Percentiles rank a stretch among this genome's conserved stretches.
Evolutionary conservation across 2,113 vertebrate genomes (phyloP).

Genomic region (Lophochroa leadbeateri): DNA sequence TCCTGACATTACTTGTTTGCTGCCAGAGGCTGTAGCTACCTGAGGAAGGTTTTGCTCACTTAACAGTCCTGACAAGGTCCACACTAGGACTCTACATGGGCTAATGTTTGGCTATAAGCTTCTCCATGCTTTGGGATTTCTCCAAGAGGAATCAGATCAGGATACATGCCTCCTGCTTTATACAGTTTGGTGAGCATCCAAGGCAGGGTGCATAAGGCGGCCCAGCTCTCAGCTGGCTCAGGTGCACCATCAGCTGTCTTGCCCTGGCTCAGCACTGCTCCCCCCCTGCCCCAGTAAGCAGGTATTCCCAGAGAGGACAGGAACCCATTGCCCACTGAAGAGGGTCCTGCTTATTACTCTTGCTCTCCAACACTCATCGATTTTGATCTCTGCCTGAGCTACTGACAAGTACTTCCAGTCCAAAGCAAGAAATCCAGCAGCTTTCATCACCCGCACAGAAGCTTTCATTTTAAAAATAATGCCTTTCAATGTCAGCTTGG

Average conservation of each 20-base stretch:
- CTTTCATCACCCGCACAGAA: constrained; percentile 54
- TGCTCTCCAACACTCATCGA: neutral
- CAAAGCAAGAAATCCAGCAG: constrained; percentile 64
- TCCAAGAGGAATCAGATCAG: neutral
- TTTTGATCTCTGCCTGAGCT: constrained; percentile 53
- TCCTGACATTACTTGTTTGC: neutral
- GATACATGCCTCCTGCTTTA: neutral
- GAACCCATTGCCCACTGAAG: neutral
- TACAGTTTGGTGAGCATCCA: accelerated
- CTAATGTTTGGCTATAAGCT: neutral
- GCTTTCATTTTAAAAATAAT: constrained; percentile 71
- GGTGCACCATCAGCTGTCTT: neutral
- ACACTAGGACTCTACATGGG: neutral
- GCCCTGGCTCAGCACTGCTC: neutral
- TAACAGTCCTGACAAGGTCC: neutral
- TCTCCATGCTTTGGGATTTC: neutral
- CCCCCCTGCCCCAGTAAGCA: neutral
- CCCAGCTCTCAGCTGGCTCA: neutral
- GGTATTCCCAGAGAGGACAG: neutral
- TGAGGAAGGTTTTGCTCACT: neutral
- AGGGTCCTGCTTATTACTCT: constrained; percentile 18
- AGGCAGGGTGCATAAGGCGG: neutral
- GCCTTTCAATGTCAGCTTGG: constrained; percentile 69
- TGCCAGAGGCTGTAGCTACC: neutral
- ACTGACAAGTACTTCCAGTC: constrained; percentile 38